A percentile compares a stretch with the other conserved stretches of the same genome.
Evolutionary conservation across 2,797 vertebrate genomes (phyloP).

Genomic region (Cyclopterus lumpus): DNA sequence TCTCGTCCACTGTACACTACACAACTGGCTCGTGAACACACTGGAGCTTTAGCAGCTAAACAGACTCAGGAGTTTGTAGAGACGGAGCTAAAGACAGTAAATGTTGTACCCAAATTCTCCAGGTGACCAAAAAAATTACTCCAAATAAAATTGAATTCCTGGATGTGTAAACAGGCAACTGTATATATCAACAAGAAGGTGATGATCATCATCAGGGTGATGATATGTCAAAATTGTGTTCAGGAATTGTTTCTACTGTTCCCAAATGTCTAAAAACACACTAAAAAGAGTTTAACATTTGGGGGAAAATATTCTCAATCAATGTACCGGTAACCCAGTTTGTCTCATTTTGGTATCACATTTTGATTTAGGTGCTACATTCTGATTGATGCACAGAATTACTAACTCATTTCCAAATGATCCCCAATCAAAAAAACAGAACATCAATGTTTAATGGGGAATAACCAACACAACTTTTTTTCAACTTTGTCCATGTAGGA

Average conservation of each 20-base stretch:
- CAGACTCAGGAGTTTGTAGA: neutral
- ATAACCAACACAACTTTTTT: neutral
- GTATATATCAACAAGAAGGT: neutral
- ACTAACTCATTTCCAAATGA: neutral
- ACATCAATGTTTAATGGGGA: neutral
- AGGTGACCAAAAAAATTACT: neutral
- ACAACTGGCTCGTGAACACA: neutral
- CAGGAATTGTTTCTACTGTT: neutral
- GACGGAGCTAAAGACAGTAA: too few relatives aligned
- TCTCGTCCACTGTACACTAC: neutral
- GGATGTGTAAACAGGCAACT: neutral
- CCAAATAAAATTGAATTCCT: neutral
- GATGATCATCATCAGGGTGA: neutral
- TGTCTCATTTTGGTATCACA: too few relatives aligned
- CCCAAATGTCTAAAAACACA: neutral
- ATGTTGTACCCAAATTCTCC: neutral
- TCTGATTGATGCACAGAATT: constrained; percentile 8
- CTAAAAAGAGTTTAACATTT: neutral
- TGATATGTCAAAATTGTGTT: neutral
- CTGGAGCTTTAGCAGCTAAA: neutral
- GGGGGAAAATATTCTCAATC: neutral
- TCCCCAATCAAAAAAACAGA: neutral
- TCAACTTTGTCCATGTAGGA: neutral
- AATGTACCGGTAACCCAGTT: too few relatives aligned
- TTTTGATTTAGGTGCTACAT: neutral